Conservation (phyloP, 2,113 vertebrate genomes). For the Acanthochromis polyacanthus region DNA sequence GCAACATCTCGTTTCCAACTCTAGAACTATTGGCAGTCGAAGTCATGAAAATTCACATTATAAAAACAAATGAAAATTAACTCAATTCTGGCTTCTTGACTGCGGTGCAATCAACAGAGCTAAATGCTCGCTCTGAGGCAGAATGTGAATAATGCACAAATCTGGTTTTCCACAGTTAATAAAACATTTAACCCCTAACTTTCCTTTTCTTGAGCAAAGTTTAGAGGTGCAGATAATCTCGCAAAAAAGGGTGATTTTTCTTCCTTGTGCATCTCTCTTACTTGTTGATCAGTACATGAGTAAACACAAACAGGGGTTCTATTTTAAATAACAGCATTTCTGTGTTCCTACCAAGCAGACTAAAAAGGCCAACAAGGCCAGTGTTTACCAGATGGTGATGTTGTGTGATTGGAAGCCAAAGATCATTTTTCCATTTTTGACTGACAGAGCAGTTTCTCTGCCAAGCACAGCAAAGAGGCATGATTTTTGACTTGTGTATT, state of each 20-base stretch:
- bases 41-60: conserved; percentile 35
- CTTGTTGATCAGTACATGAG: neutral
- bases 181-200: conserved; percentile 35
- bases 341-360: neutral
- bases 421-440: conserved; percentile 20
- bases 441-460: conserved; percentile 28
- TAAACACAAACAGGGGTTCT: conserved; percentile 14
- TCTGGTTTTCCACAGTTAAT: conserved; percentile 41
- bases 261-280: neutral
- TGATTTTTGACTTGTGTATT: conserved; percentile 13
- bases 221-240: neutral
- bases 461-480: neutral
- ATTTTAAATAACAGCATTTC: conserved; percentile 12
- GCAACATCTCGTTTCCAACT: conserved; percentile 24
- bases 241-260: neutral
- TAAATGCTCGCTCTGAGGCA: conserved; percentile 51
- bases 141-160: conserved; percentile 56
- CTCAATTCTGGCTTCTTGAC: conserved; percentile 28
- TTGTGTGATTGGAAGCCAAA: neutral
- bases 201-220: neutral
- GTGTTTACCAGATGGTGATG: conserved; percentile 19
- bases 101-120: conserved; percentile 43
- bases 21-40: neutral
- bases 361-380: conserved; percentile 1
- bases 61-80: conserved; percentile 24